Conservation (phyloP, 2,797 vertebrate genomes). For the Manis javanica region DNA sequence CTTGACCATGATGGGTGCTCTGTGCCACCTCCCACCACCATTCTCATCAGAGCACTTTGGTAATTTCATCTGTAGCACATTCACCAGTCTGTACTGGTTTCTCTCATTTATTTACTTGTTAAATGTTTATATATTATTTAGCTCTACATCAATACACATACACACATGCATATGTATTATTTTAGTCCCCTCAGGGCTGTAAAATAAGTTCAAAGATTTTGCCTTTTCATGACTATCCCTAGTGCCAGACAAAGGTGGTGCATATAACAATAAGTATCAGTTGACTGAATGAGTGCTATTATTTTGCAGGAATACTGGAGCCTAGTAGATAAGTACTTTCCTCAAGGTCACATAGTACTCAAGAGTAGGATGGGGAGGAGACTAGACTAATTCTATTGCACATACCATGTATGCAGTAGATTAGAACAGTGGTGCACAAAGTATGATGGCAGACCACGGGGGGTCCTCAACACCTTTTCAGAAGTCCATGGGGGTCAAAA, state of each 20-base stretch:
- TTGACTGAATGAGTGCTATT: background rate
- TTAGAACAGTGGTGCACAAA: fast-evolving
- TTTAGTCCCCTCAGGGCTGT: background rate
- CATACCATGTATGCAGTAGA: background rate
- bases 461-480: background rate
- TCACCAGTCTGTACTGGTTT: background rate
- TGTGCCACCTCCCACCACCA: fast-evolving
- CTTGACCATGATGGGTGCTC: too few relatives aligned
- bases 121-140: conserved; percentile 38
- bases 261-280: background rate
- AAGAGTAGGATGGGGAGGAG: background rate
- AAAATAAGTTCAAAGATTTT: background rate
- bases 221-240: background rate
- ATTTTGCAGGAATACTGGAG: background rate
- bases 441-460: background rate
- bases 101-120: background rate
- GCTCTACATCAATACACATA: background rate
- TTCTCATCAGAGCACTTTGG: background rate
- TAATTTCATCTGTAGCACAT: background rate
- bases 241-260: background rate
- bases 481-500: conserved; percentile 21
- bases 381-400: fast-evolving
- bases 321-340: background rate
- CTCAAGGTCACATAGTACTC: background rate
- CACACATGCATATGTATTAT: too few relatives aligned